These are phyloP conservation scores for Solenodon paradoxus DNA, from an alignment of 2,113 vertebrate species.

Conservation along the genomic window DNA sequence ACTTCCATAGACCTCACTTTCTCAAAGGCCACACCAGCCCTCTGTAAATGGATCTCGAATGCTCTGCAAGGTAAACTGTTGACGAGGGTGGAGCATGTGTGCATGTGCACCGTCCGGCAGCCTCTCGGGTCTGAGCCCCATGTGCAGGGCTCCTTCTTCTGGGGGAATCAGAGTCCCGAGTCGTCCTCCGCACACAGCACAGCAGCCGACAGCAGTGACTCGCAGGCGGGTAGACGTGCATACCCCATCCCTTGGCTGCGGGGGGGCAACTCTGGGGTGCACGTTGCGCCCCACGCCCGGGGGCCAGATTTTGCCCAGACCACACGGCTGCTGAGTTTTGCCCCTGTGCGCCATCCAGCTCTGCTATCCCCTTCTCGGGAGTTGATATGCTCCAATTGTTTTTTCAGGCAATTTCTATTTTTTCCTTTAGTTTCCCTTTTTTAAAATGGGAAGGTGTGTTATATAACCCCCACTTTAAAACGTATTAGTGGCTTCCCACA, in stretches of 20 bases:
- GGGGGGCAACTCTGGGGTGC: neutral
- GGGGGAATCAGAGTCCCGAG: too few species aligned
- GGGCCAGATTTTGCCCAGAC: neutral
- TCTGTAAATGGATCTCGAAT: neutral
- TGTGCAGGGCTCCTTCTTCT: too few species aligned
- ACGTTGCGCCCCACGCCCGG: too few species aligned
- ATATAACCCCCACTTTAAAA: neutral
- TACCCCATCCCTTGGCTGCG: too few species aligned
- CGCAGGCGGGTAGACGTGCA: accelerated
- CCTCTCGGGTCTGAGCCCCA: too few species aligned
- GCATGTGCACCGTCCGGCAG: too few species aligned
- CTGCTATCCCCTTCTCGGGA: neutral
- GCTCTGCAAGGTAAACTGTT: neutral
- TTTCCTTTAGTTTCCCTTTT: too few species aligned
- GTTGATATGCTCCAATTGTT: too few species aligned
- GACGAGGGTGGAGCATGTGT: too few species aligned
- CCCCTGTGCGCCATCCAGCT: neutral
- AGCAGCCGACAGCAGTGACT: neutral
- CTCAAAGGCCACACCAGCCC: neutral
- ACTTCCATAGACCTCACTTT: neutral
- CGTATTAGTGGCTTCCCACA: neutral
- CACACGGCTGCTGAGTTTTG: neutral
- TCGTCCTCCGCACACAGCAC: too few species aligned
- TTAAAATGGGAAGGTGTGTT: neutral
- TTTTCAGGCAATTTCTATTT: too few species aligned